A percentile compares a stretch with the other conserved stretches of the same genome.
These are phyloP conservation scores for Oncorhynchus tshawytscha DNA, from an alignment of 2,113 vertebrate species.

Conservation along the genomic window DNA sequence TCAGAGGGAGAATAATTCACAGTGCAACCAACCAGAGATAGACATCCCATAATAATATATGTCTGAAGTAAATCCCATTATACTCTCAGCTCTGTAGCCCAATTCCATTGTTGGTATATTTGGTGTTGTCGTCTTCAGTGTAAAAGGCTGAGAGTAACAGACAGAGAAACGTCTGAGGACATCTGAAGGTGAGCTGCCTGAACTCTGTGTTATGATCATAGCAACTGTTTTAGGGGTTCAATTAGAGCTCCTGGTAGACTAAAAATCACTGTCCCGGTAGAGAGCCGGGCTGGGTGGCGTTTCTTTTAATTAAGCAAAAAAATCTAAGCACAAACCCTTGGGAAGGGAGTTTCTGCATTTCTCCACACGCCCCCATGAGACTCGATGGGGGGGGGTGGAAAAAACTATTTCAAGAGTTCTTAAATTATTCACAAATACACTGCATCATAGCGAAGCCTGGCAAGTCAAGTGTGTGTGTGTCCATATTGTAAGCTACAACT, in stretches of 20 bases:
- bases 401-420: constrained; percentile 52
- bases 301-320: constrained; percentile 64
- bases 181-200: constrained; percentile 33
- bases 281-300: constrained; percentile 25
- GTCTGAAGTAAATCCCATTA: no score
- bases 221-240: constrained; percentile 13
- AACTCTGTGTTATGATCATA: background rate
- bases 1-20: constrained; percentile 59
- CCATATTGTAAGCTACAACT: constrained; percentile 39
- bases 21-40: constrained; percentile 53
- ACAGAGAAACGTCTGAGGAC: background rate
- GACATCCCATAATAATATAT: constrained; percentile 9
- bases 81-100: constrained; percentile 13
- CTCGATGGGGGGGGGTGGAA: constrained; percentile 7
- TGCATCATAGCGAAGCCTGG: constrained; percentile 39
- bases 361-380: constrained; percentile 38
- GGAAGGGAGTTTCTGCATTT: constrained; percentile 56
- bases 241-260: constrained; percentile 45
- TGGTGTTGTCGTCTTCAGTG: background rate
- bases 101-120: constrained; percentile 30
- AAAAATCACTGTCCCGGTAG: background rate
- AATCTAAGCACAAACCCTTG: constrained; percentile 42
- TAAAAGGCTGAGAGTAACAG: constrained; percentile 5
- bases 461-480: constrained; percentile 17
- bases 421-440: constrained; percentile 65